These are phyloP conservation scores for Cygnus buccinator DNA, from an alignment of 2,113 vertebrate species.

Conservation along the genomic window DNA sequence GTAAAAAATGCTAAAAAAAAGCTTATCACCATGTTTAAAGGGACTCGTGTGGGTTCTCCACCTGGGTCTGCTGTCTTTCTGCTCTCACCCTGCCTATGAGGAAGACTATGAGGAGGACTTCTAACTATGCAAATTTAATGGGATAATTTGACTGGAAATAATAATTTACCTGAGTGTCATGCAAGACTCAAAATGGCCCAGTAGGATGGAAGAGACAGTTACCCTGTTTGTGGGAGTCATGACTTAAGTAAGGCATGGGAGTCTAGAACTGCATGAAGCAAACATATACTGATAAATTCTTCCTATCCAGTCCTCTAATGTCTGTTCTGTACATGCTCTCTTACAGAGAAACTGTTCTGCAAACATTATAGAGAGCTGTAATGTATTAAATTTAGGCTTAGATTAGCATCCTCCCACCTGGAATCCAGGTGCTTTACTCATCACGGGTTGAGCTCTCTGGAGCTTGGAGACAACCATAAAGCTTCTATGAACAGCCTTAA, in stretches of 20 bases:
- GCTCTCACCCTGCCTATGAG: background rate
- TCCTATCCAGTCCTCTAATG: background rate
- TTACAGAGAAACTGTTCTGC: background rate
- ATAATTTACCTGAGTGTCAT: background rate
- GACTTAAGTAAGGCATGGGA: background rate
- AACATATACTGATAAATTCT: background rate
- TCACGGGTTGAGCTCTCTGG: background rate
- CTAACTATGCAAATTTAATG: background rate
- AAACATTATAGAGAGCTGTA: background rate
- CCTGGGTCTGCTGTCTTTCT: background rate
- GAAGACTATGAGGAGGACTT: background rate
- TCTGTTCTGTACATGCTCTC: background rate
- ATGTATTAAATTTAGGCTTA: conserved; percentile 15
- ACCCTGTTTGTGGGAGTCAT: accelerated
- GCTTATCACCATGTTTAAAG: background rate
- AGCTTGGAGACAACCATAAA: conserved; percentile 35
- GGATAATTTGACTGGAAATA: background rate
- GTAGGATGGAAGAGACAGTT: background rate
- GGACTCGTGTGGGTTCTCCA: background rate
- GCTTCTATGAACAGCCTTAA: conserved; percentile 29
- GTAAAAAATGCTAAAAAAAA: background rate
- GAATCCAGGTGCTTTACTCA: conserved; percentile 53
- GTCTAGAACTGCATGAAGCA: background rate
- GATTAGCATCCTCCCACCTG: conserved; percentile 35
- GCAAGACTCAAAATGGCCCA: background rate